Conservation (phyloP, 2,888 invertebrate genomes). For the Drosophila austrosaltans region DNA sequence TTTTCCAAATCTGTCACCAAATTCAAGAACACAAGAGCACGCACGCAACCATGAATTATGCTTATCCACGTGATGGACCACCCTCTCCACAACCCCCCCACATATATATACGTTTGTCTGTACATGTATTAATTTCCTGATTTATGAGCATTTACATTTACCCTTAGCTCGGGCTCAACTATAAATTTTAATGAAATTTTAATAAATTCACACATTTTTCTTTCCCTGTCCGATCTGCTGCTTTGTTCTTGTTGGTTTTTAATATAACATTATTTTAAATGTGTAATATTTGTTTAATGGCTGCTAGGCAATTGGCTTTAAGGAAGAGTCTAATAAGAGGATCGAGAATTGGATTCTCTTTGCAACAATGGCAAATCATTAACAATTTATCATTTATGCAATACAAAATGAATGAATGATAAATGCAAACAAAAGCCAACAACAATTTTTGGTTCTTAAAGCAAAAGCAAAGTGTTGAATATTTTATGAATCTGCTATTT, state of each 20-base stretch:
- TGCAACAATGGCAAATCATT: conserved; percentile 53
- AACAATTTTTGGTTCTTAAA: conserved; percentile 19
- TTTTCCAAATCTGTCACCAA: conserved; percentile 47
- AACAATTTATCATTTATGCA: conserved; percentile 43
- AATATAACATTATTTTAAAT: conserved; percentile 20
- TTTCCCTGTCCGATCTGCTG: background rate
- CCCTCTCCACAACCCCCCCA: conserved; percentile 25
- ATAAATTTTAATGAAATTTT: conserved; percentile 73
- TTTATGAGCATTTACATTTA: conserved; percentile 57
- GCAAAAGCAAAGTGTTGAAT: conserved; percentile 65
- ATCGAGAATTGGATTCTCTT: background rate
- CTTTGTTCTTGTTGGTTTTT: conserved; percentile 36
- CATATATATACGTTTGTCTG: conserved; percentile 10
- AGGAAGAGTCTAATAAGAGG: conserved; percentile 21
- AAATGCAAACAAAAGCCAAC: conserved; percentile 28
- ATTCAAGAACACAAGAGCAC: conserved; percentile 22
- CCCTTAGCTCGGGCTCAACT: conserved; percentile 47
- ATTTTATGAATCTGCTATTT: conserved; percentile 72
- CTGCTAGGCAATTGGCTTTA: conserved; percentile 18
- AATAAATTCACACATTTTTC: conserved; percentile 56
- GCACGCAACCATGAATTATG: conserved; percentile 48
- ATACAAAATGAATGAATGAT: conserved; percentile 36
- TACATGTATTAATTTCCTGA: conserved; percentile 71
- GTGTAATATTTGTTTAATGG: conserved; percentile 23
- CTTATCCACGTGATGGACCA: conserved; percentile 47